Evolutionary conservation across 2,888 invertebrate genomes (phyloP), one percentile per base, ranked within the genome.

Genomic region (Conus canariensis): DNA sequence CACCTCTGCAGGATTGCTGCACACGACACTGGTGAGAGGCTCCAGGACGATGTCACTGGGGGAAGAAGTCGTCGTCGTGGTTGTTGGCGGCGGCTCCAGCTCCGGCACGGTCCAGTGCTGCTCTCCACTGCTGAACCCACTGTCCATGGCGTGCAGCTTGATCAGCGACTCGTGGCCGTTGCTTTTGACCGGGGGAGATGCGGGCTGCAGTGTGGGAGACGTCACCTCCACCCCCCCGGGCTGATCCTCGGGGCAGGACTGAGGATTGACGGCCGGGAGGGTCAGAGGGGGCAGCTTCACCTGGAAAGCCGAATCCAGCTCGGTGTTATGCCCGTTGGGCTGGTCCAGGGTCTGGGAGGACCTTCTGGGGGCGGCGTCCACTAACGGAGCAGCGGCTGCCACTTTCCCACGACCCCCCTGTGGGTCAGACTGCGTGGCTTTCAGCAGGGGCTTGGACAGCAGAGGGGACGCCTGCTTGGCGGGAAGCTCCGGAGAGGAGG

Each of bases 81-180:
- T 30, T 30, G 16, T 64, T 45, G 60, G 64, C 0, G 56, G 25
- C 7, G 82, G 25, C 82, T 83, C 82, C 82, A 83, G 82, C 82
- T 83, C 82, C 9, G 82, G 82, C 82, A 83, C 56, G 22, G 45
- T 60, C 86, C 86, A 86, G 60, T 86, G 64, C 67, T 86, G 86
- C 67, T 86, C 86, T 0, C 86, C 86, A 59, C 86, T 86, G 86
- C 67, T 86, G 86, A 86, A 86, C 45, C 86, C 86, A 22, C 86
- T 86, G 86, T 86, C 86, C 86, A 67, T 86, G 86, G 60, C 86
- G 86, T 86, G 86, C 86, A 86, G 86, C 86, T 86, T 86, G 30
- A 56, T 67, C 77, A 77, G 88, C 4, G 88, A 59, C 14, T 58
- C 74, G 9, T 88, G 74, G 30, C 70, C 87, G 58, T 30, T 19